Conservation (phyloP, 2,888 invertebrate genomes). For the Caenorhabditis sp. region DNA sequence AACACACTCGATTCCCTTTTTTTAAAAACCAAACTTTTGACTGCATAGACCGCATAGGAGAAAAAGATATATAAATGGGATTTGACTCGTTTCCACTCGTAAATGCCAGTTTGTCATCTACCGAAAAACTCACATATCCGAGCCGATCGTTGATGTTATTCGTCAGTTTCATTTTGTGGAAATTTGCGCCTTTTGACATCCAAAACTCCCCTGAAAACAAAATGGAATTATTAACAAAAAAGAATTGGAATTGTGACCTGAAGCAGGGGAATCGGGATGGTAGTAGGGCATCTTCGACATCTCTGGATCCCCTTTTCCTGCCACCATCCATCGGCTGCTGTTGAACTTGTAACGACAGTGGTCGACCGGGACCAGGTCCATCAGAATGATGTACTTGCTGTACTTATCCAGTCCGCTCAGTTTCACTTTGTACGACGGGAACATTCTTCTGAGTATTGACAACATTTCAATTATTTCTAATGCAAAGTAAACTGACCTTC, state of each 20-base stretch:
- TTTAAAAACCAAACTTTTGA: too few relatives aligned
- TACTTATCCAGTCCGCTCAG: slow-evolving; percentile 97
- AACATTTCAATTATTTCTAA: too few relatives aligned
- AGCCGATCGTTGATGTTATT: slow-evolving; percentile 99
- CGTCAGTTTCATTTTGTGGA: slow-evolving; percentile 98
- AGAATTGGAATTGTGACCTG: slow-evolving; percentile 81
- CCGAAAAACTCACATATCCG: too few relatives aligned
- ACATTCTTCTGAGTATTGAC: slow-evolving; percentile 91
- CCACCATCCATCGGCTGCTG: slow-evolving; percentile 85
- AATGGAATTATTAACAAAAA: too few relatives aligned
- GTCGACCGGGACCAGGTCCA: slow-evolving; percentile 99
- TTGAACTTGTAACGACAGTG: slow-evolving; percentile 86
- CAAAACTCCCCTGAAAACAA: too few relatives aligned
- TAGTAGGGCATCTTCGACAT: slow-evolving; percentile 85
- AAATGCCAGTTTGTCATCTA: too few relatives aligned
- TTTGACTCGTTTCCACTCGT: too few relatives aligned
- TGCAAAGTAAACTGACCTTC: too few relatives aligned
- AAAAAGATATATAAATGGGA: too few relatives aligned
- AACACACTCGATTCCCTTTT: too few relatives aligned
- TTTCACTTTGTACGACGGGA: slow-evolving; percentile 99
- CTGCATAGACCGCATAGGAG: too few relatives aligned
- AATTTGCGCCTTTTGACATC: slow-evolving; percentile 99
- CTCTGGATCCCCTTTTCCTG: slow-evolving; percentile 87
- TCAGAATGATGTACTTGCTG: slow-evolving; percentile 97
- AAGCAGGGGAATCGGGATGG: slow-evolving; percentile 95